A percentile compares a stretch with the other conserved stretches of the same genome.
Conservation (phyloP, 2,888 invertebrate species). For the Eustalomyia histrio region DNA sequence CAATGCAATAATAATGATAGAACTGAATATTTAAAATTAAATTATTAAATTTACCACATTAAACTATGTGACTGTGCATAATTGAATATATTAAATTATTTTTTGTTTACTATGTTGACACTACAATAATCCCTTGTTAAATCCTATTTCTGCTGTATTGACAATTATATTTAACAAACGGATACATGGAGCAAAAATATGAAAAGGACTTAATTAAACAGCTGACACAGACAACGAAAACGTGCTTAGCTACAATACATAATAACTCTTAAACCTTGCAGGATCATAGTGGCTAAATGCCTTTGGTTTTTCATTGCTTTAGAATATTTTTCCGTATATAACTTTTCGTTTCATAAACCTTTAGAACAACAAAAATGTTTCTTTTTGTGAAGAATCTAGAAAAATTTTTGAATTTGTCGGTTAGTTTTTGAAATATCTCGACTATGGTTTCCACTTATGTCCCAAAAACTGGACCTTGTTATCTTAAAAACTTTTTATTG, state of each 20-base stretch:
- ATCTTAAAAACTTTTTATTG: no score
- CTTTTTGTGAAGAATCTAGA: no score
- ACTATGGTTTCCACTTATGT: no score
- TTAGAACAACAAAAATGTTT: no score
- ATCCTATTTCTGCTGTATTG: conserved; percentile 56
- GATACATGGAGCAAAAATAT: conserved; percentile 24
- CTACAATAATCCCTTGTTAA: conserved; percentile 58
- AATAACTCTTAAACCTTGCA: no score
- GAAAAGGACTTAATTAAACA: conserved; percentile 42
- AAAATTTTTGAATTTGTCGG: no score
- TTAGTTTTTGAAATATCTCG: no score
- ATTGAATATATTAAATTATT: conserved; percentile 36
- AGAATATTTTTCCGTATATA: not conserved
- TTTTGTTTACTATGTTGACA: conserved; percentile 48
- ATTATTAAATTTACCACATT: not conserved
- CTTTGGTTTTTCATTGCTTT: not conserved
- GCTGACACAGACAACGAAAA: conserved; percentile 30
- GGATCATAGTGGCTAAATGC: no score
- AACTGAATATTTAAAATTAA: not conserved
- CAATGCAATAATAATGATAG: not conserved
- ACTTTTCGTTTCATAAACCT: no score
- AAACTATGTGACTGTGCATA: conserved; percentile 27
- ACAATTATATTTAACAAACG: conserved; percentile 48
- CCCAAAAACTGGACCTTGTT: no score
- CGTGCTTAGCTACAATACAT: not conserved